These are phyloP conservation scores for Eristalinus sepulchralis DNA, from an alignment of 2,888 invertebrate genomes.

Conservation along the genomic window DNA sequence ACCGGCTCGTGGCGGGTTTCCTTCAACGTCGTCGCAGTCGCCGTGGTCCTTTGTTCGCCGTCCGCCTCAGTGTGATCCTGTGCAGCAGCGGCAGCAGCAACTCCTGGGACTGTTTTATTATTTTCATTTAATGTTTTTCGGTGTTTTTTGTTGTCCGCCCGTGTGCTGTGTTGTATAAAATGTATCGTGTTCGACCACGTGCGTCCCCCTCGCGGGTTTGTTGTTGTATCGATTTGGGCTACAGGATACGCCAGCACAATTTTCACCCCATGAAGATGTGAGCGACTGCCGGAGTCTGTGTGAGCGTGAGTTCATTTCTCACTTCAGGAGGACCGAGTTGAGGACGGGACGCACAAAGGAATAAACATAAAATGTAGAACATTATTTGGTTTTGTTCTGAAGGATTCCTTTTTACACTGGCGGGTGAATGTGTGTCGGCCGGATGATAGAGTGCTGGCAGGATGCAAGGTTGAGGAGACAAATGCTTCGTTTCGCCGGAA, in stretches of 20 bases:
- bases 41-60: constrained; percentile 49
- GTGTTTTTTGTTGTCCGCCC: constrained; percentile 10
- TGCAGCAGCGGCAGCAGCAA: constrained; percentile 10
- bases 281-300: constrained; percentile 25
- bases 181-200: constrained; percentile 66
- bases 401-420: neutral
- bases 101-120: constrained; percentile 58
- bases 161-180: constrained; percentile 35
- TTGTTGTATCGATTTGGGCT: constrained; percentile 47
- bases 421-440: constrained; percentile 7
- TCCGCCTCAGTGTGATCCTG: constrained; percentile 30
- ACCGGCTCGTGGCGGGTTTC: constrained; percentile 43
- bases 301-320: constrained; percentile 21
- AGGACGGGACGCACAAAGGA: constrained; percentile 34
- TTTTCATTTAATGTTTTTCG: constrained; percentile 44
- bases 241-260: constrained; percentile 38
- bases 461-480: constrained; percentile 12
- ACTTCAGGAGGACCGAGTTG: constrained; percentile 12
- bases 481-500: constrained; percentile 32
- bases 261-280: constrained; percentile 39
- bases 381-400: constrained; percentile 47
- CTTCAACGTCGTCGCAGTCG: constrained; percentile 16
- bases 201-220: constrained; percentile 38
- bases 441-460: constrained; percentile 27
- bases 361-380: constrained; percentile 52